Conservation (phyloP, 2,888 invertebrate species). For the Chorisops tibialis region DNA sequence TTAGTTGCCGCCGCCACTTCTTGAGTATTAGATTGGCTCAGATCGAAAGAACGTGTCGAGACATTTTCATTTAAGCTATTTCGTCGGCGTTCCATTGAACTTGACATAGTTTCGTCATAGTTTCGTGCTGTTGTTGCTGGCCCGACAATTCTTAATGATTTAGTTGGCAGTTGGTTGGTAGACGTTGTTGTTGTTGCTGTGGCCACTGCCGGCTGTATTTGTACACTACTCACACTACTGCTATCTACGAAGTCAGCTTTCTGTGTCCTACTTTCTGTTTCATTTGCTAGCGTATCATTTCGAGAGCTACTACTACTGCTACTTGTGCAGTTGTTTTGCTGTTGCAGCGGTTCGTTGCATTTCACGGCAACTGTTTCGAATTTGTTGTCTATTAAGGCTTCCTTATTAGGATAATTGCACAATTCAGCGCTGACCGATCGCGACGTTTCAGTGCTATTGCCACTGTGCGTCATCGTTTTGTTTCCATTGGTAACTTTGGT, state of each 20-base stretch:
- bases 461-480: neutral
- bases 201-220: neutral
- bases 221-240: neutral
- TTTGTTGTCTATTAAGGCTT: conserved; percentile 7
- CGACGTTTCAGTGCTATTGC: no score
- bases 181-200: conserved; percentile 6
- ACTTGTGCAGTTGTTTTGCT: neutral
- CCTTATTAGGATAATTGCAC: conserved; percentile 28
- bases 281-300: neutral
- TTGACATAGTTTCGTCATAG: conserved; percentile 18
- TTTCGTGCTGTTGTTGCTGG: neutral
- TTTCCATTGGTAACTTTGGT: no score
- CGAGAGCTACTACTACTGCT: conserved; percentile 2
- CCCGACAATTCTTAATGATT: neutral
- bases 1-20: neutral
- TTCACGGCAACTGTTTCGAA: neutral
- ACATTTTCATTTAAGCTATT: no score
- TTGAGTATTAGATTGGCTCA: no score
- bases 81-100: conserved; percentile 18
- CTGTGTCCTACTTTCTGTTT: conserved; percentile 1
- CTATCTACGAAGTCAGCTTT: conserved; percentile 9
- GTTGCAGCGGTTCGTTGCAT: neutral
- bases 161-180: neutral
- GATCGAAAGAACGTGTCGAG: no score
- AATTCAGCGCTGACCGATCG: neutral